Percentiles rank a stretch among this genome's conserved stretches.
phyloP scores from a whole-genome alignment of 2,888 invertebrate species.

The Ophioninae sp. region DNA sequence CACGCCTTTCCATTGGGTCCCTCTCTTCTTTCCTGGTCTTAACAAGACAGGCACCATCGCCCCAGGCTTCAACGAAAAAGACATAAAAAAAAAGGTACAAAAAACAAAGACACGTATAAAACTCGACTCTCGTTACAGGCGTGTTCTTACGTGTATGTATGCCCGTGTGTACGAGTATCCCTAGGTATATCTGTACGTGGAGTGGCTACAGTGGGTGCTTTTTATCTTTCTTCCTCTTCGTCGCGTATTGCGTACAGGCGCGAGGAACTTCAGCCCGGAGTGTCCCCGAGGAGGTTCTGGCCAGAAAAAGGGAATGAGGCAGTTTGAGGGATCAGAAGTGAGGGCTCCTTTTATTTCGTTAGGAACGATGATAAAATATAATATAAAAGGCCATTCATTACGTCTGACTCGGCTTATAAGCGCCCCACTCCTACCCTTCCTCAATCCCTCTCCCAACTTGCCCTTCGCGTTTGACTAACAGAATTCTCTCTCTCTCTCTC shows the following conservation, averaged over 20 bases:
- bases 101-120: slow-evolving; percentile 76
- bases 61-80: slow-evolving; percentile 28
- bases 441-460: neutral
- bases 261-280: slow-evolving; percentile 32
- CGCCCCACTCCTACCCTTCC: neutral
- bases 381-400: slow-evolving; percentile 75
- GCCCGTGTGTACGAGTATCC: slow-evolving; percentile 13
- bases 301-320: slow-evolving; percentile 6
- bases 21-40: slow-evolving; percentile 62
- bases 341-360: slow-evolving; percentile 65
- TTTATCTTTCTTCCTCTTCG: slow-evolving; percentile 53
- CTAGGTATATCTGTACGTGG: neutral
- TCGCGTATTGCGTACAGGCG: slow-evolving; percentile 46
- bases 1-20: slow-evolving; percentile 77
- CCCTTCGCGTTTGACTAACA: neutral
- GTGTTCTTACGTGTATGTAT: slow-evolving; percentile 6
- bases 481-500: slow-evolving; percentile 50
- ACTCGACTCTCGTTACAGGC: slow-evolving; percentile 63
- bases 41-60: slow-evolving; percentile 76
- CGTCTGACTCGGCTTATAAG: slow-evolving; percentile 56
- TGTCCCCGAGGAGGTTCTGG: slow-evolving; percentile 20
- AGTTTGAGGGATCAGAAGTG: slow-evolving; percentile 26
- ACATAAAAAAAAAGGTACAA: slow-evolving; percentile 21
- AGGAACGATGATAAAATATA: slow-evolving; percentile 67
- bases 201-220: neutral